Conservation (phyloP, 2,888 invertebrate species). For the Rhamnusium bicolor region DNA sequence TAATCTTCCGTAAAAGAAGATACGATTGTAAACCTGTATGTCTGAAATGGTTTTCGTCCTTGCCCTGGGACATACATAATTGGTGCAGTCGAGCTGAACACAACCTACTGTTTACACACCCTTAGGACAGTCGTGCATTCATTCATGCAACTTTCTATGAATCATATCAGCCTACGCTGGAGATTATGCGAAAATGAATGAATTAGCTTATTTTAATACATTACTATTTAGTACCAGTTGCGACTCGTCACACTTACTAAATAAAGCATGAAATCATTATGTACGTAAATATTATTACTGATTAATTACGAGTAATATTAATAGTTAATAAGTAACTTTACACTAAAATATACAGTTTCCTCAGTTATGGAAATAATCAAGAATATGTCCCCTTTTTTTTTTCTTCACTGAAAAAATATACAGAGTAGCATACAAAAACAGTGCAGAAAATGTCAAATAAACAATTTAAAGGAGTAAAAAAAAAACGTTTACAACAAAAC, state of each 20-base stretch:
- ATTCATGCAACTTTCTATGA: constrained; percentile 52
- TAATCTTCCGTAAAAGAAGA: constrained; percentile 45
- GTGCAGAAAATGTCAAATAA: no score
- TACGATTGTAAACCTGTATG: constrained; percentile 39
- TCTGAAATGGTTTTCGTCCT: constrained; percentile 54
- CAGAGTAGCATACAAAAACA: no score
- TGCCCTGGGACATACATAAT: constrained; percentile 57
- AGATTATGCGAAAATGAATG: constrained; percentile 29
- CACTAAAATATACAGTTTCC: background rate
- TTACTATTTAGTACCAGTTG: background rate
- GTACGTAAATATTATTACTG: background rate
- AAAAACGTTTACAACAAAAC: no score
- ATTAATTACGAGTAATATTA: background rate
- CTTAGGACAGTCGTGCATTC: constrained; percentile 61
- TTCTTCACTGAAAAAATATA: no score
- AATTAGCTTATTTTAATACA: constrained; percentile 20
- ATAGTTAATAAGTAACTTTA: background rate
- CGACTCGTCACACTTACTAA: background rate
- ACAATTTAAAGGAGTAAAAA: no score
- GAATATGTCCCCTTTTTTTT: no score
- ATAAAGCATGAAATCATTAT: background rate
- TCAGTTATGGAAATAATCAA: no score
- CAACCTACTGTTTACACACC: constrained; percentile 54
- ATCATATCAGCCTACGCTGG: constrained; percentile 43
- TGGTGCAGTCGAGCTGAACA: constrained; percentile 41